A percentile compares a stretch with the other conserved stretches of the same genome.
These are phyloP conservation scores for Streptopelia turtur DNA, from an alignment of 2,797 vertebrate genomes.

Conservation along the genomic window DNA sequence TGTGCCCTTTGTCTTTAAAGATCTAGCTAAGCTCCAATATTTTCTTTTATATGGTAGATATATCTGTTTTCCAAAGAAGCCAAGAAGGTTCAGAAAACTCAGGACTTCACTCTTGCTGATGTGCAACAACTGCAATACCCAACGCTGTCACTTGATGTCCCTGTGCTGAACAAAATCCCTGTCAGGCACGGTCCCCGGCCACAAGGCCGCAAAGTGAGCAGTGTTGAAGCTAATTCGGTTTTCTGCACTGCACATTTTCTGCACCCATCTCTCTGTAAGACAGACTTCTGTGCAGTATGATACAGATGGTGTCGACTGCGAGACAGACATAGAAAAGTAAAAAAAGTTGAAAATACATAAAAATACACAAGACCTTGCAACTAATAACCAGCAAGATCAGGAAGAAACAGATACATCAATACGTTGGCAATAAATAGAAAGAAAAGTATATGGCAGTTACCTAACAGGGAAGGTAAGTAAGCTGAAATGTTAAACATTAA, in stretches of 20 bases:
- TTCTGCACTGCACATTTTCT: neutral
- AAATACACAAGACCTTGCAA: neutral
- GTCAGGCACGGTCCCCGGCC: neutral
- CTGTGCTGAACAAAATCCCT: neutral
- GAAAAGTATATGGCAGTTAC: neutral
- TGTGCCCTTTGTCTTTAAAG: neutral
- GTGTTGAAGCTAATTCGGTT: neutral
- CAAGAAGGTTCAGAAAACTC: neutral
- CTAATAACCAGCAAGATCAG: neutral
- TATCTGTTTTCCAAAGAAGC: neutral
- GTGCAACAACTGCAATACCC: neutral
- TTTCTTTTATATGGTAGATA: neutral
- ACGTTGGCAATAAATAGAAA: neutral
- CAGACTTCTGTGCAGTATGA: neutral
- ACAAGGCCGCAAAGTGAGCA: neutral
- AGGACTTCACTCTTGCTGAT: neutral
- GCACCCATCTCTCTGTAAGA: neutral
- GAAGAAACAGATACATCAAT: neutral
- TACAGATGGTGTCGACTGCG: neutral
- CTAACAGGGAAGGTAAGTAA: neutral
- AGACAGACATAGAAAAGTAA: neutral
- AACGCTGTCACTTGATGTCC: neutral
- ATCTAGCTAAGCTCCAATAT: neutral
- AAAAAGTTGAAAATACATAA: neutral
- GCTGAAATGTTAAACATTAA: neutral